Evolutionary conservation across 2,113 vertebrate genomes (phyloP).

Genomic region (Synodontis membranacea): DNA sequence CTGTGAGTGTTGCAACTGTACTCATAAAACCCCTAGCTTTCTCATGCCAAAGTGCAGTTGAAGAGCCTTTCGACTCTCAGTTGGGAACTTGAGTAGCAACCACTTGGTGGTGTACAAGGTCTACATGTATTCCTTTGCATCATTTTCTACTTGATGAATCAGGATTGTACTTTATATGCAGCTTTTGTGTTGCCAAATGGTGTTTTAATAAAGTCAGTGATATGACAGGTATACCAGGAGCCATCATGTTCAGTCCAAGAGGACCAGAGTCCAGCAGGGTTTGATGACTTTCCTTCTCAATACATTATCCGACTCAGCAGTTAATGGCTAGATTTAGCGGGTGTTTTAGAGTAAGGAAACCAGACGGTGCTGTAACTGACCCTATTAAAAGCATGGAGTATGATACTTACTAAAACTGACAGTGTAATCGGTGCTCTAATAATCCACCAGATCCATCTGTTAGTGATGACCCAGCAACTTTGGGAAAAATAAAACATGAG

Average conservation of each 20-base stretch:
- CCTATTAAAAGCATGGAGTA: neutral
- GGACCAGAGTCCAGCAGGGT: neutral
- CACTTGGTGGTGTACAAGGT: neutral
- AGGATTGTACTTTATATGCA: neutral
- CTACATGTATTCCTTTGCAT: neutral
- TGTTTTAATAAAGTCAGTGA: neutral
- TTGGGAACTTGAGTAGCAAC: neutral
- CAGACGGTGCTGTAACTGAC: neutral
- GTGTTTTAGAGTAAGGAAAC: neutral
- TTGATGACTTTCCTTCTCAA: neutral
- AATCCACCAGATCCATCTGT: constrained; percentile 90
- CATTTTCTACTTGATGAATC: neutral
- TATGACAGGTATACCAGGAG: neutral
- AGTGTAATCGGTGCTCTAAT: constrained; percentile 88
- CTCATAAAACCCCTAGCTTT: neutral
- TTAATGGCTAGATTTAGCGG: neutral
- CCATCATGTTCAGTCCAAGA: neutral
- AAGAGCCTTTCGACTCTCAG: neutral
- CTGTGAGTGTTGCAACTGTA: neutral
- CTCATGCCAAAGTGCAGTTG: neutral
- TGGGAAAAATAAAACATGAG: constrained; percentile 12
- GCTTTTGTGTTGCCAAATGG: neutral
- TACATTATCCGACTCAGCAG: neutral
- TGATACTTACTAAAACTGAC: constrained; percentile 80
- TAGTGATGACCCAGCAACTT: constrained; percentile 88